These are phyloP conservation scores for Mesocentrotus franciscanus DNA, from an alignment of 53 echinoderm and acorn worm species.

Conservation along the genomic window DNA sequence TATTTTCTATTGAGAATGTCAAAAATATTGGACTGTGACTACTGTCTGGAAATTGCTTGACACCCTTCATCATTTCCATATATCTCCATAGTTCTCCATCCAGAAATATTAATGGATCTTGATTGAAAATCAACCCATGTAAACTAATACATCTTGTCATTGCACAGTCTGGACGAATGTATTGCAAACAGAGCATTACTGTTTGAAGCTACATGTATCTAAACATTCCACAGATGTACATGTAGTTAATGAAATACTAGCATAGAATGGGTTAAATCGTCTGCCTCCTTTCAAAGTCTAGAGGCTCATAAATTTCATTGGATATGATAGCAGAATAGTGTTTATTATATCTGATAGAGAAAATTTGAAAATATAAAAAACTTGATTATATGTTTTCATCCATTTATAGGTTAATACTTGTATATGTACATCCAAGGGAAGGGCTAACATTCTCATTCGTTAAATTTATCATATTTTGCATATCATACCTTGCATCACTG, in stretches of 20 bases:
- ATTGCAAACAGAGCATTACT: background rate
- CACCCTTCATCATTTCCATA: background rate
- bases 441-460: background rate
- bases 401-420: background rate
- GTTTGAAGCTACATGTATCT: background rate
- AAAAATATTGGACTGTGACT: background rate
- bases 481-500: background rate
- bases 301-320: background rate
- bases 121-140: background rate
- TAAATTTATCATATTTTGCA: background rate
- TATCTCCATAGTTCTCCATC: background rate
- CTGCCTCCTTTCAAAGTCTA: background rate
- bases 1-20: background rate
- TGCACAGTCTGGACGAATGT: background rate
- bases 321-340: background rate
- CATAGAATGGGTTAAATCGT: too few relatives aligned
- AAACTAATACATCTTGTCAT: background rate
- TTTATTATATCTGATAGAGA: background rate
- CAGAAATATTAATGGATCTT: background rate
- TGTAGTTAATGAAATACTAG: background rate
- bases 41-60: background rate
- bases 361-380: background rate
- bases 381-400: background rate
- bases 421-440: background rate
- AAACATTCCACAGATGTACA: background rate